phyloP scores from a whole-genome alignment of 2,888 invertebrate species.

The Trichopoda pennipes region DNA sequence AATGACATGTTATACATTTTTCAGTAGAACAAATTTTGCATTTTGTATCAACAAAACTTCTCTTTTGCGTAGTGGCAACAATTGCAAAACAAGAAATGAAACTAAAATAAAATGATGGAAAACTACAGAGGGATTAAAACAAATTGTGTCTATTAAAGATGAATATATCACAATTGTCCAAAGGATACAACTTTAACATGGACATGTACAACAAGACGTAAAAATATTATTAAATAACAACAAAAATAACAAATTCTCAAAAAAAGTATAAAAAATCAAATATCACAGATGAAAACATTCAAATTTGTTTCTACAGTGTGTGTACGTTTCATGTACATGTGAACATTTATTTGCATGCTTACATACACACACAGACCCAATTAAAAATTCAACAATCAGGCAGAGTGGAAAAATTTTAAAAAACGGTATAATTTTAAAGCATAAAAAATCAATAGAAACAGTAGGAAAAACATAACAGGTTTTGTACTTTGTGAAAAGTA shows the following conservation, averaged over 20 bases:
- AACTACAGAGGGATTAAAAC: neutral
- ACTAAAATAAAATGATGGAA: neutral
- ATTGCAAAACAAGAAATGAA: neutral
- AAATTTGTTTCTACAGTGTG: neutral
- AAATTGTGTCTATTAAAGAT: constrained; percentile 31
- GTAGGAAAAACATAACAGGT: too few relatives aligned
- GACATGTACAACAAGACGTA: neutral
- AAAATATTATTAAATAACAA: neutral
- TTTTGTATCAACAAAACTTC: constrained; percentile 2
- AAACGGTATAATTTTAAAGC: neutral
- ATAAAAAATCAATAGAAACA: neutral
- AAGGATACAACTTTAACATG: neutral
- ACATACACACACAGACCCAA: neutral
- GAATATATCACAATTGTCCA: constrained; percentile 10
- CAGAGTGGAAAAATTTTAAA: neutral
- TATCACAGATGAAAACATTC: neutral
- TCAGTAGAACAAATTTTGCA: constrained; percentile 46
- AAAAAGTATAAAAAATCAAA: neutral
- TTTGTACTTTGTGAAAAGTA: too few relatives aligned
- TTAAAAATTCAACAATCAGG: neutral
- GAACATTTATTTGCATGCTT: neutral
- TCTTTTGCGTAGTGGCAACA: constrained; percentile 17
- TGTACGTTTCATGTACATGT: too few relatives aligned
- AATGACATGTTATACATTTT: constrained; percentile 13
- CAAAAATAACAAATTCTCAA: too few relatives aligned